Conservation (phyloP, 2,888 invertebrate genomes). For the Pteria penguin region DNA sequence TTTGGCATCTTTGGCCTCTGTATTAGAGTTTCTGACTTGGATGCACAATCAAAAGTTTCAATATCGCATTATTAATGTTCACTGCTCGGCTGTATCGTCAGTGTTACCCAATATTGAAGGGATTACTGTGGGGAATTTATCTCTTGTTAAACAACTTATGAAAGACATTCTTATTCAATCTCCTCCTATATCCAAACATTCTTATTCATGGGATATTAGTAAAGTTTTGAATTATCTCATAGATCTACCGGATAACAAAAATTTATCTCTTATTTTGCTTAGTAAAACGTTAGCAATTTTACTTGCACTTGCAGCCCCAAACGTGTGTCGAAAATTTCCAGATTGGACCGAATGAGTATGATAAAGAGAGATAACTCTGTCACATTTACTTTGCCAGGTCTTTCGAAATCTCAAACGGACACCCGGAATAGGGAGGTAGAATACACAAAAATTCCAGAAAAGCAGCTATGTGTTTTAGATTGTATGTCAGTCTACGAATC, state of each 20-base stretch:
- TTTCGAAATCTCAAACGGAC: constrained; percentile 27
- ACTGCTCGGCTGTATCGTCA: too few relatives aligned
- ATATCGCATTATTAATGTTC: too few relatives aligned
- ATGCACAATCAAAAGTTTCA: too few relatives aligned
- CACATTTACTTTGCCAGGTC: constrained; percentile 17
- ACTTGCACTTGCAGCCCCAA: constrained; percentile 19
- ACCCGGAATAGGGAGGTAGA: neutral
- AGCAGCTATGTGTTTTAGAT: too few relatives aligned
- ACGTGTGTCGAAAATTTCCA: constrained; percentile 19
- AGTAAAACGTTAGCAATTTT: constrained; percentile 10
- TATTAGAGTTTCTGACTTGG: too few relatives aligned
- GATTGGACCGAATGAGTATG: constrained; percentile 11
- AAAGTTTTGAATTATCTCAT: constrained; percentile 6
- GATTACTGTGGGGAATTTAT: too few relatives aligned
- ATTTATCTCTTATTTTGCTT: constrained; percentile 1
- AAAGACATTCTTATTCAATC: constrained; percentile 8
- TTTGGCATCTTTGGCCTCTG: too few relatives aligned
- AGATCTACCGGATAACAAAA: constrained; percentile 1
- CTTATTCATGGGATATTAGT: constrained; percentile 21
- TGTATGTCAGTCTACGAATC: too few relatives aligned
- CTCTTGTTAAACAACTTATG: too few relatives aligned
- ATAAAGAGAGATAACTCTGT: neutral
- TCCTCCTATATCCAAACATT: constrained; percentile 25
- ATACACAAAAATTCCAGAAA: constrained; percentile 3
- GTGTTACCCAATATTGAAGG: too few relatives aligned